Evolutionary conservation across 2,113 vertebrate genomes (phyloP).

Genomic region (Cacatua alba): DNA sequence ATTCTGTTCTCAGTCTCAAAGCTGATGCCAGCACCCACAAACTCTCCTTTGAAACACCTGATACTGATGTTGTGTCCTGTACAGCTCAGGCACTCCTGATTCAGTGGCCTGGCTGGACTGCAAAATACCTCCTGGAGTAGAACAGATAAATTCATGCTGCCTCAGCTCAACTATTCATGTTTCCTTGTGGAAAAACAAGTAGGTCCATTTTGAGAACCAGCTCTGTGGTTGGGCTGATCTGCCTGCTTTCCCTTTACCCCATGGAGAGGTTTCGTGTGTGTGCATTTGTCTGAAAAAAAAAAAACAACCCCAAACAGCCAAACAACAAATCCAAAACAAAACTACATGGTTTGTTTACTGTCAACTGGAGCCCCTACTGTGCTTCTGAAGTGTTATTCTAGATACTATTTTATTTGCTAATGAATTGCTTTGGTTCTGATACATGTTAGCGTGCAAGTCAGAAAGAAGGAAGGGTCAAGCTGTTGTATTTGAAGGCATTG

Average conservation of each 20-base stretch:
- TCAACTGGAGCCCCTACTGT: neutral
- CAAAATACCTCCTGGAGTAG: neutral
- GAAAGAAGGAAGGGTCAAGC: neutral
- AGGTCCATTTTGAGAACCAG: neutral
- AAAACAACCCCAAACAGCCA: neutral
- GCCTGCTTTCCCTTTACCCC: neutral
- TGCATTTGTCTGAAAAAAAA: neutral
- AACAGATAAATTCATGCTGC: neutral
- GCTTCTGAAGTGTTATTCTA: neutral
- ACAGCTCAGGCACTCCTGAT: neutral
- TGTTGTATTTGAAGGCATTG: neutral
- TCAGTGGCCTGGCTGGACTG: neutral
- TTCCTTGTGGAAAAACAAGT: neutral
- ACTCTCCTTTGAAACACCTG: neutral
- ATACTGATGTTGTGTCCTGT: neutral
- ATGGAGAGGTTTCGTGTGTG: neutral
- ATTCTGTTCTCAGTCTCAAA: neutral
- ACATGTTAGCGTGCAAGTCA: neutral
- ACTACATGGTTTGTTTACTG: neutral
- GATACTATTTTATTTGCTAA: neutral
- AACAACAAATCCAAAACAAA: neutral
- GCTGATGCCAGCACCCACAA: neutral
- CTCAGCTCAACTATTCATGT: fast-evolving
- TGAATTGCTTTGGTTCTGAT: neutral
- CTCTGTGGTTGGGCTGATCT: neutral